These are phyloP conservation scores for Heliconius charithonia DNA, from an alignment of 2,888 invertebrate species.

Conservation along the genomic window DNA sequence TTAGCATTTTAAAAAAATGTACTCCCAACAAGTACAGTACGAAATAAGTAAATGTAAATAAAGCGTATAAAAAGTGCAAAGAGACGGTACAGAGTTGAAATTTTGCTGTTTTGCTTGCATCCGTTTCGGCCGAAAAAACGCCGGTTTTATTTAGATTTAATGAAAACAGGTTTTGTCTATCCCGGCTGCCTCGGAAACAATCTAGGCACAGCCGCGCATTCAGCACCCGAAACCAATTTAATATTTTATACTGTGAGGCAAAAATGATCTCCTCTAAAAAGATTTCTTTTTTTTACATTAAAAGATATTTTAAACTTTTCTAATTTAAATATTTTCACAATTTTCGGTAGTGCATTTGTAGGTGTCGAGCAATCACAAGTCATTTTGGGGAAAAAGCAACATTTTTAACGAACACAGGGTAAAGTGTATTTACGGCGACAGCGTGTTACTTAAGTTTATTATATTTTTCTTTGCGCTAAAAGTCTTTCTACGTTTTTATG, in stretches of 20 bases:
- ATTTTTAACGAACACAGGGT: constrained; percentile 13
- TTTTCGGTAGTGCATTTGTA: constrained; percentile 10
- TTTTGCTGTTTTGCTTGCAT: constrained; percentile 22
- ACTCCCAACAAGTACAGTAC: constrained; percentile 7
- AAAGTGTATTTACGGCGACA: constrained; percentile 4
- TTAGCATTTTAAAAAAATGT: neutral
- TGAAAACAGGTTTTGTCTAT: constrained; percentile 35
- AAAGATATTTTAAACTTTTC: constrained; percentile 3
- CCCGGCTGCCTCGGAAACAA: constrained; percentile 31
- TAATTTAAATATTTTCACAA: constrained; percentile 10
- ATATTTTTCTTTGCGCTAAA: constrained; percentile 9
- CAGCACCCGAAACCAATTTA: constrained; percentile 21
- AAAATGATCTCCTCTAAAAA: neutral
- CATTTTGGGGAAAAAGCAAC: constrained; percentile 14
- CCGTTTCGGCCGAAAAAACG: constrained; percentile 21
- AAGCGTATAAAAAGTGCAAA: constrained; percentile 8
- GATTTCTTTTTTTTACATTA: neutral
- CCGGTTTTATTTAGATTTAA: constrained; percentile 33
- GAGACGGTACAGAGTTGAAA: constrained; percentile 24
- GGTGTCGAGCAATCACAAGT: constrained; percentile 18
- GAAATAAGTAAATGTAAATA: constrained; percentile 23
- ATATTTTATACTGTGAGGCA: constrained; percentile 19
- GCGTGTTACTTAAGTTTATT: constrained; percentile 21
- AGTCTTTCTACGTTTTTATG: neutral
- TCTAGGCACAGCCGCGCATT: constrained; percentile 15